Evolutionary conservation across 2,888 invertebrate species (phyloP).

Genomic region (Zaprionus bogoriensis): DNA sequence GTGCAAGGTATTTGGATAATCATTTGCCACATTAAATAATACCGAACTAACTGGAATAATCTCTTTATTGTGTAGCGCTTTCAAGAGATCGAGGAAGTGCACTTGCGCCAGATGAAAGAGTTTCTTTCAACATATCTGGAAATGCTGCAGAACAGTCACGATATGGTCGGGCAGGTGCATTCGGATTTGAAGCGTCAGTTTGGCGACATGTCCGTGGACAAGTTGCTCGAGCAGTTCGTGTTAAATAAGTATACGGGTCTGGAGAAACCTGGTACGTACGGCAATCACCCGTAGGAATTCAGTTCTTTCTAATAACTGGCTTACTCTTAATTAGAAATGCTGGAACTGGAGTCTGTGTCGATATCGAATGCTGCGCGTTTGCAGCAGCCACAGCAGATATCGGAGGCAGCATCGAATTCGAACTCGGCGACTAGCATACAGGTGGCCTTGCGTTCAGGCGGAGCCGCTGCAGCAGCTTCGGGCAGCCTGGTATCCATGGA

Average conservation of each 20-base stretch:
- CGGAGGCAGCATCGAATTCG: conserved; percentile 75
- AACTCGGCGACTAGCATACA: conserved; percentile 80
- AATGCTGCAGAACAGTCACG: conserved; percentile 94
- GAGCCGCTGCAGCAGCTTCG: conserved; percentile 35
- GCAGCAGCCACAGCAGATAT: conserved; percentile 63
- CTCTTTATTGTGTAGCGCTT: conserved; percentile 86
- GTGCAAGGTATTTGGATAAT: conserved; percentile 86
- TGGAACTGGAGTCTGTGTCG: conserved; percentile 80
- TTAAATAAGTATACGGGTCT: conserved; percentile 95
- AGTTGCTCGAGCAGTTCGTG: conserved; percentile 95
- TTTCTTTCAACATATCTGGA: conserved; percentile 95
- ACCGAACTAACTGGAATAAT: not conserved
- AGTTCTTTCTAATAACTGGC: not conserved
- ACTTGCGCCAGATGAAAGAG: conserved; percentile 96
- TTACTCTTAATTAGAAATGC: conserved; percentile 69
- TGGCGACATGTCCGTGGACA: conserved; percentile 95
- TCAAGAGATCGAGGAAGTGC: conserved; percentile 96
- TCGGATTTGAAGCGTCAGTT: conserved; percentile 96
- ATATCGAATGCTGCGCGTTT: conserved; percentile 68
- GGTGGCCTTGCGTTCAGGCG: conserved; percentile 64
- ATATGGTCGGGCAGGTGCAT: conserved; percentile 96
- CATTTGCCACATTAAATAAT: not conserved
- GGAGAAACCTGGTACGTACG: conserved; percentile 91
- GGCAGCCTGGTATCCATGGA: conserved; percentile 66
- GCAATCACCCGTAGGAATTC: no score